Base-by-base conservation (phyloP, 2,113 vertebrate species). In the Zingel zingel region DNA sequence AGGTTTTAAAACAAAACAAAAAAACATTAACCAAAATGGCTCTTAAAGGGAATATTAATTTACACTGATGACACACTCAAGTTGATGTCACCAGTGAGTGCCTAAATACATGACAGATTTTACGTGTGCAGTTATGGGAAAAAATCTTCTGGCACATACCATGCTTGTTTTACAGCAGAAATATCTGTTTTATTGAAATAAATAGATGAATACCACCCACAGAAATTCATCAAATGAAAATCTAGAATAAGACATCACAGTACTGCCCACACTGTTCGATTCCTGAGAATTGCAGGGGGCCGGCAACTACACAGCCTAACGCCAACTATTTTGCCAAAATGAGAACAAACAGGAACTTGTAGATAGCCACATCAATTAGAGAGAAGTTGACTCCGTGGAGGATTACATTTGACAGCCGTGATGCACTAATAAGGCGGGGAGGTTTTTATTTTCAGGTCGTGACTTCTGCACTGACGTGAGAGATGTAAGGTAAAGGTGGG, bases 391-490 rank as follows among this genome's bases (percentile, higher is more conserved):
- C 16, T 27, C 18, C 2, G 6, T 16, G 39, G 43, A 71, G 43
- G 27, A 61, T 70, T 56, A 4, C 45, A 33, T 36, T 8, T 1
- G 58, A 73, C 75, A 47, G 36, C 43, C 1, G 56, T 5, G 56
- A 72, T 48, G 64, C 53, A 50, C 21, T 57, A 59, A 45, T 59
- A n/a, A 56, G 15, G 25, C 3, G 0, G 25, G n/a, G 30, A 74
- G 25, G 14, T 43, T 79, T 33, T 76, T 10, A 27, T 54, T 47
- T 43, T 66, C 36, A 54, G 68, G 68, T 64, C 0, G 7, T 71
- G 67, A 70, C 74, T 69, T 62, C 39, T 64, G 75, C 67, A 14
- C 58, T 21, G 23, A 70, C 14, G 9, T 33, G 84, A 72, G 66
- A 59, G 54, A 80, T 74, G 48, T 45, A 16, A 15, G 18, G 11